Evolutionary conservation across 2,888 invertebrate genomes (phyloP), one percentile per base, ranked within the genome.

Genomic region (Serrognathus titanus): DNA sequence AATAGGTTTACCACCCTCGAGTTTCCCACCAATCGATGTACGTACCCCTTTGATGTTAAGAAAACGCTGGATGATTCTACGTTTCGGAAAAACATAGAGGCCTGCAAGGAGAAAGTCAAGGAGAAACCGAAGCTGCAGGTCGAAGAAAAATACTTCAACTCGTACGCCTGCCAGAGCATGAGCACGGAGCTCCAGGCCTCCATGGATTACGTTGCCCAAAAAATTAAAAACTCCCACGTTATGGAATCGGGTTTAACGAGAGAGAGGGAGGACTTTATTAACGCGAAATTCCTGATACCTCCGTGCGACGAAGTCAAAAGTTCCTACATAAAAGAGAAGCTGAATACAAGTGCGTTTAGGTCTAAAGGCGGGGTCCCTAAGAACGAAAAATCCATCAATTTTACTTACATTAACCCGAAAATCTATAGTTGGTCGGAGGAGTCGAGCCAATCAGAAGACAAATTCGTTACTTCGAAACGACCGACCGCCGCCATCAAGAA

Each of bases 351-450:
- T 9, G 48, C 51, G 3, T 58, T 58, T 38, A 43, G 58, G 6
- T 9, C 31, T 1, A 52, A 48, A 38, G 43, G 38, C 31, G 46
- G 12, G 9, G 8, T 9, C 5, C 43, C 47, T 4, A 31, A 20
- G 8, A 10, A 13, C 1, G 48, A 41, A 3, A n/a, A 38, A 36
- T 13, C 53, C n/a, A 6, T 68, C 1, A 58, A 66, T 37, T 62
- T 71, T 3, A 64, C 70, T 7, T 74, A 72, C 57, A 55, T 73
- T 20, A 74, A 69, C 62, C 72, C 73, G 2, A 68, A 69, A 50
- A 50, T 71, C 46, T 62, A 59, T 5, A 62, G 56, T 50, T 74
- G 74, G 74, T 64, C 66, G 10, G 70, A 70, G 37, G 69, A 71
- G 13, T 64, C 62, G 4, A 57, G 52, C 39, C 50, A 53, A 1